A percentile compares a stretch with the other conserved stretches of the same genome.
Conservation (phyloP, 1,140 invertebrate species). For the Habropoda laboriosa region DNA sequence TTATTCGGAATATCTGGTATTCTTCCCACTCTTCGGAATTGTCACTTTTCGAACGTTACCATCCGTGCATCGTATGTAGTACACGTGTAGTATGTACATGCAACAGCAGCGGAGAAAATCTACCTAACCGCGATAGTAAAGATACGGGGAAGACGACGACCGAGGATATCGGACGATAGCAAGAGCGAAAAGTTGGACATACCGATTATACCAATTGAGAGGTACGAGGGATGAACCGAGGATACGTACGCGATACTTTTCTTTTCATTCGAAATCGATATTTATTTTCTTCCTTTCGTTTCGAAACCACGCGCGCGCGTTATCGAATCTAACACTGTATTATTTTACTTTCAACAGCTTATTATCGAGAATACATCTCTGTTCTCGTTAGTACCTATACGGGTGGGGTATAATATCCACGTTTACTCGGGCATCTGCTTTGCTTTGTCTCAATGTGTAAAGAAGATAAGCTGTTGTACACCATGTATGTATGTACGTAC, state of each 20-base stretch:
- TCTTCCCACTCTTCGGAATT: no score
- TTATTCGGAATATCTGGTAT: no score
- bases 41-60: no score
- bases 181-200: no score
- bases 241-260: background rate
- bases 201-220: no score
- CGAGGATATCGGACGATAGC: no score
- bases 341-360: slow-evolving; percentile 27
- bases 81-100: background rate
- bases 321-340: background rate
- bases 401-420: background rate
- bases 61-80: no score
- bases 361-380: slow-evolving; percentile 33
- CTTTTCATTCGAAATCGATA: background rate
- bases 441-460: slow-evolving; percentile 11
- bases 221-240: no score
- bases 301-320: background rate
- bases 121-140: no score
- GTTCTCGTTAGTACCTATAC: background rate
- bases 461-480: slow-evolving; percentile 31
- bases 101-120: background rate
- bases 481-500: no score
- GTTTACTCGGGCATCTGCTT: slow-evolving; percentile 18
- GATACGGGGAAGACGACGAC: no score
- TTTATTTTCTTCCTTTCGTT: background rate